Conservation (phyloP, 1,140 invertebrate species). For the Riptortus pedestris region DNA sequence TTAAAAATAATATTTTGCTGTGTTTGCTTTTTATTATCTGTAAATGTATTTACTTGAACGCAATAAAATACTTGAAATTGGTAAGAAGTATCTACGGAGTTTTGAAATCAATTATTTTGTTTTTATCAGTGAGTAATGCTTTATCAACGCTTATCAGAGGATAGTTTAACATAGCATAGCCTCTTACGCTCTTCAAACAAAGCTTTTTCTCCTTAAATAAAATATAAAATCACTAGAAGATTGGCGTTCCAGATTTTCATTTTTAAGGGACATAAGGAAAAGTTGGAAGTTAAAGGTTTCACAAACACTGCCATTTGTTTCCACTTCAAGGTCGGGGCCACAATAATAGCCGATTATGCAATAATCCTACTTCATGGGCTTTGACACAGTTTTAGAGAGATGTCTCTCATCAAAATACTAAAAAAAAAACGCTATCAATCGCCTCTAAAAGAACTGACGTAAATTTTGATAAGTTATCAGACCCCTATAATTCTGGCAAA, state of each 20-base stretch:
- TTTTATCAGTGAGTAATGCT: background rate
- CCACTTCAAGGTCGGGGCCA: constrained; percentile 14
- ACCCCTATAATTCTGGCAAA: background rate
- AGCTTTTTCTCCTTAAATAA: no score
- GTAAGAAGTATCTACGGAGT: no score
- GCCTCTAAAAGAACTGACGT: background rate
- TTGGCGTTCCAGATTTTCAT: no score
- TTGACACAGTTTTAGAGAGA: constrained; percentile 11
- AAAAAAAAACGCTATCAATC: background rate
- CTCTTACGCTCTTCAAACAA: no score
- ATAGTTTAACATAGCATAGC: background rate
- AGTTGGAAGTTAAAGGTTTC: background rate
- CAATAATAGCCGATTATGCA: constrained; percentile 18
- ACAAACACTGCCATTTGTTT: constrained; percentile 15
- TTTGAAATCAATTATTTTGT: no score
- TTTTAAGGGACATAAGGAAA: background rate
- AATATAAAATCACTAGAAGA: no score
- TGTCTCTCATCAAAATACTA: no score
- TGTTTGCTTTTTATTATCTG: no score
- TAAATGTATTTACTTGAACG: no score
- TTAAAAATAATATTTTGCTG: no score
- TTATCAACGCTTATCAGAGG: background rate
- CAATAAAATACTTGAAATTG: no score
- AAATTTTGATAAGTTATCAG: constrained; percentile 4
- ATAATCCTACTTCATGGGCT: constrained; percentile 11